Evolutionary conservation across 2,888 invertebrate species (phyloP).

Genomic region (Pandemis cinnamomeana): DNA sequence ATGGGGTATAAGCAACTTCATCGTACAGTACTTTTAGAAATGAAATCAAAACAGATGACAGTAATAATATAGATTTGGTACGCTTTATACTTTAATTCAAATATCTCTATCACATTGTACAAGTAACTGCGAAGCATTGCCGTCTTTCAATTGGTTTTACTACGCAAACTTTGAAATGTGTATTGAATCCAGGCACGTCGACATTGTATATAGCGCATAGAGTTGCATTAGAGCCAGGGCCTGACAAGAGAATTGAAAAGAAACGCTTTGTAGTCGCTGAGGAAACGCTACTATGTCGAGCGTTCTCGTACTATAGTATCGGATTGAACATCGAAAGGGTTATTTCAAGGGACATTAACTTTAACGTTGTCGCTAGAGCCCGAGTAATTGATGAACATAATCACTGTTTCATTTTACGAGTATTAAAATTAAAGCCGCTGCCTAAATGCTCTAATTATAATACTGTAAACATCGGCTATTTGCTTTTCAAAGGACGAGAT

Average conservation of each 20-base stretch:
- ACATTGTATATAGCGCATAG: slow-evolving; percentile 2
- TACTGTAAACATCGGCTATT: slow-evolving; percentile 8
- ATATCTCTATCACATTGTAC: background rate
- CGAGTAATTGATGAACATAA: slow-evolving; percentile 29
- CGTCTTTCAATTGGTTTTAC: background rate
- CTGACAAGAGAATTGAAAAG: slow-evolving; percentile 28
- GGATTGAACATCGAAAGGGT: slow-evolving; percentile 19
- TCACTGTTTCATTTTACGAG: slow-evolving; percentile 28
- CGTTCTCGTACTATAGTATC: background rate
- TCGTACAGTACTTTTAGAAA: too few species aligned
- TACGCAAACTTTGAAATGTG: slow-evolving; percentile 1
- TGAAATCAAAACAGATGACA: too few species aligned
- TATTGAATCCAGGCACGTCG: slow-evolving; percentile 1
- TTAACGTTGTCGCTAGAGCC: slow-evolving; percentile 13
- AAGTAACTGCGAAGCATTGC: background rate
- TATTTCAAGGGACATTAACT: slow-evolving; percentile 33
- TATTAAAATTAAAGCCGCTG: slow-evolving; percentile 16
- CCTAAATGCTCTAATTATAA: slow-evolving; percentile 14
- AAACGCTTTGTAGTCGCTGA: slow-evolving; percentile 26
- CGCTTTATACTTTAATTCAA: background rate
- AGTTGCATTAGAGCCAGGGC: background rate
- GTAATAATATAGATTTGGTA: too few species aligned
- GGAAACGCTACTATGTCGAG: slow-evolving; percentile 9
- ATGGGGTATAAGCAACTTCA: too few species aligned
- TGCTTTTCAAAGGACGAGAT: background rate